Base-by-base conservation (phyloP, 2,888 invertebrate species). In the Leptopterna dolabrata region DNA sequence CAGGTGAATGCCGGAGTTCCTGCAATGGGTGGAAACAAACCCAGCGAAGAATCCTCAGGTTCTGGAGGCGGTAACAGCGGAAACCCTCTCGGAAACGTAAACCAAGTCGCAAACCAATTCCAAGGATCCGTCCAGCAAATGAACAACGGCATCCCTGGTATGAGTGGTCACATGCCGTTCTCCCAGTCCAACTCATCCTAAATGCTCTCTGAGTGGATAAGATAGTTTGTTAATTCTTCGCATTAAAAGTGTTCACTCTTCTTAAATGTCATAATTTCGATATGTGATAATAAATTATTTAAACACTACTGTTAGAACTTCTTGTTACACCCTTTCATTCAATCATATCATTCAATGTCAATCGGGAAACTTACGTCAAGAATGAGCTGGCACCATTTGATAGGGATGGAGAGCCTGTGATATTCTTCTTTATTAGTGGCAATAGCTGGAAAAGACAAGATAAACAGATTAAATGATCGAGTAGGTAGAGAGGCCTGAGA, bases 381-480 rank as follows among this genome's bases (percentile, higher is more conserved):
- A 78, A 93, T 89, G 86, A 91, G 91, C 87, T 92, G 91, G 87
- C 92, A 92, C 90, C 92, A 89, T 89, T 92, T 92, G 87, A 92
- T 90, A 3, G 88, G 88, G 27, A 91, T 90, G 47, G 90, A 91
- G 89, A 91, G 85, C 80, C 81, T 81, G 27, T 83, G 76, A 0
- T 90, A 90, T 30, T 41, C 51, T 47, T 47, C 30, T 81, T 81
- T 55, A 19, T 19, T 45, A 24, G 45, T 78, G 4, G 78, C 78
- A 24, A 78, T 43, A 45, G 78, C 47, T 78, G 78, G n/a, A n/a
- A 41, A 78, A 78, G 45, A 47, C 36, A 36, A 16, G 19, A 16
- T 41, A 76, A 3, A 76, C 30, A 73, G 36, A 73, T 30, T 2
- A 14, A 14, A 27, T 4, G 73, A 13, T 73, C 7, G 2, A 55